These are phyloP conservation scores for Miniopterus natalensis DNA, from an alignment of 2,113 vertebrate genomes.

Conservation along the genomic window DNA sequence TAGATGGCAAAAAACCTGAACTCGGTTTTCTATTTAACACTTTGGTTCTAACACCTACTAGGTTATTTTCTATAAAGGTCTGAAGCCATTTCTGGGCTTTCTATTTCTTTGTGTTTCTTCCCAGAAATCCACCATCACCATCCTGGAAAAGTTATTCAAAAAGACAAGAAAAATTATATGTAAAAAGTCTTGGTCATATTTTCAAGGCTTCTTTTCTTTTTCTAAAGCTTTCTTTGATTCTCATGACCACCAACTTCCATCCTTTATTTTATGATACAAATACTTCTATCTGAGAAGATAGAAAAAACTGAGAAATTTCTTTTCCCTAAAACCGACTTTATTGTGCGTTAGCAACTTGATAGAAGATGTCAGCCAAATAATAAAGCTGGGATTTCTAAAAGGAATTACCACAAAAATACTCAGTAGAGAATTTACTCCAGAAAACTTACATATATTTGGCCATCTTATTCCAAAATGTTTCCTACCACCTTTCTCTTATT, in stretches of 20 bases:
- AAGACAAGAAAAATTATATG: constrained; percentile 3
- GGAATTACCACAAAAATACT: background rate
- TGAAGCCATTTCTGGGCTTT: background rate
- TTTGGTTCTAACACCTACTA: background rate
- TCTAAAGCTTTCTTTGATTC: constrained; percentile 22
- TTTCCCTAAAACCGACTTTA: background rate
- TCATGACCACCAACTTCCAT: background rate
- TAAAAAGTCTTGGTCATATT: background rate
- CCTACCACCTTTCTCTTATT: background rate
- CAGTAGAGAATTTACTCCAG: background rate
- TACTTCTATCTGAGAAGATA: background rate
- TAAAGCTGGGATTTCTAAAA: background rate
- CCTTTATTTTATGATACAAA: background rate
- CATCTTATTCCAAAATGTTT: constrained; percentile 1
- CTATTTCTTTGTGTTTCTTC: background rate
- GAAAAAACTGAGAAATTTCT: background rate
- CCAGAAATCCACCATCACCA: background rate
- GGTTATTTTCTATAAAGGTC: background rate
- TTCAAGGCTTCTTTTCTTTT: constrained; percentile 7
- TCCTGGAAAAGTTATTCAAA: background rate
- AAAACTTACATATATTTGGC: constrained; percentile 22
- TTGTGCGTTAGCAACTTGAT: background rate
- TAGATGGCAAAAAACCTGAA: background rate
- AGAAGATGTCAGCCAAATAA: constrained; percentile 22
- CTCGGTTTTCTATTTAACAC: background rate